Conservation (phyloP, 1,140 invertebrate species). For the Macrosteles quadrilineatus region DNA sequence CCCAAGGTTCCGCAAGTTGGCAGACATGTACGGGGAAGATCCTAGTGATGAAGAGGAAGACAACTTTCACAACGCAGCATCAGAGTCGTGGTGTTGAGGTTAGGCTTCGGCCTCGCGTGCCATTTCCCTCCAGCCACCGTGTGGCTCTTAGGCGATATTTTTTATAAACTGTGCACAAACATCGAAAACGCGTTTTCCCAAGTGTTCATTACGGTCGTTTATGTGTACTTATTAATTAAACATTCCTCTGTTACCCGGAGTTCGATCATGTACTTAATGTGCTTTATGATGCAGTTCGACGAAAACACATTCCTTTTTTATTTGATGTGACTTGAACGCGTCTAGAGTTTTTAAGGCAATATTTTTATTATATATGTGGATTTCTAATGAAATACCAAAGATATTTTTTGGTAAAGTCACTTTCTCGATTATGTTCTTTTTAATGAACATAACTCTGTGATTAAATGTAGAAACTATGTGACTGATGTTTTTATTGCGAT, state of each 20-base stretch:
- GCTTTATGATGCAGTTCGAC: neutral
- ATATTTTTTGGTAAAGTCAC: conserved; percentile 8
- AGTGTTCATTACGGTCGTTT: conserved; percentile 21
- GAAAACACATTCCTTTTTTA: conserved; percentile 5
- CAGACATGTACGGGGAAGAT: conserved; percentile 95
- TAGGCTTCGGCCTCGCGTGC: too few species aligned
- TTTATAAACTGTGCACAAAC: conserved; percentile 7
- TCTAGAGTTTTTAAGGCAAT: neutral
- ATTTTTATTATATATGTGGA: conserved; percentile 4
- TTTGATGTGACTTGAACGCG: neutral
- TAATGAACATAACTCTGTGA: neutral
- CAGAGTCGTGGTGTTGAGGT: conserved; percentile 71
- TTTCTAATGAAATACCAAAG: conserved; percentile 18
- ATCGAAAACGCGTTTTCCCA: conserved; percentile 18
- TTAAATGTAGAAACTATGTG: neutral
- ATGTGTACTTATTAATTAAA: conserved; percentile 19
- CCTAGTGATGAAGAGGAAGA: conserved; percentile 78
- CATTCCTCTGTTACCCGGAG: neutral
- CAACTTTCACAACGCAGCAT: conserved; percentile 62
- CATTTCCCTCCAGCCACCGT: neutral
- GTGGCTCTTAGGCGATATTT: neutral
- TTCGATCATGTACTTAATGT: conserved; percentile 17
- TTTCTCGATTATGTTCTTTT: neutral
- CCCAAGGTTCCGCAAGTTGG: conserved; percentile 92
- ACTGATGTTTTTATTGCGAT: conserved; percentile 11